A percentile compares a stretch with the other conserved stretches of the same genome.
Evolutionary conservation across 2,888 invertebrate genomes (phyloP).

Genomic region (Eristalinus aeneus): DNA sequence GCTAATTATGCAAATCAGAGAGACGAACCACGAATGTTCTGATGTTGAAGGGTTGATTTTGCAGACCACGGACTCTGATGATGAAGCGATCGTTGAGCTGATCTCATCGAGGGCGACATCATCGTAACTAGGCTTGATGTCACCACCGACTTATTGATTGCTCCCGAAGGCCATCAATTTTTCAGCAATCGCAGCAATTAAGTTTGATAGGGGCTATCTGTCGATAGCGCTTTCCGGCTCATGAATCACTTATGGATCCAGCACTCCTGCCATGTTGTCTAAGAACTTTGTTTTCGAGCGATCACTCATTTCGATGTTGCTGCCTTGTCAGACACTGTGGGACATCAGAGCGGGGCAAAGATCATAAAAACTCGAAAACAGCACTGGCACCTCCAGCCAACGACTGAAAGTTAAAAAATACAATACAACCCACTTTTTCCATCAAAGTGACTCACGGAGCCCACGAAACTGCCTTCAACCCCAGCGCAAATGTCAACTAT

Average conservation of each 20-base stretch:
- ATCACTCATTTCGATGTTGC: background rate
- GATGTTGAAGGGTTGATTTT: background rate
- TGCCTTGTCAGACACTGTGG: background rate
- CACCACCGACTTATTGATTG: background rate
- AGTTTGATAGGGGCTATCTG: background rate
- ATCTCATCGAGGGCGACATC: background rate
- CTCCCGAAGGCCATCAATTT: background rate
- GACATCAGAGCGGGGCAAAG: no score
- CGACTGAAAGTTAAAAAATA: background rate
- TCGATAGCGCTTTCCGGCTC: background rate
- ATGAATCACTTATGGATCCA: background rate
- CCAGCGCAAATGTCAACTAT: background rate
- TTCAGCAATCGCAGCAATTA: background rate
- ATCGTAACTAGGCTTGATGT: background rate
- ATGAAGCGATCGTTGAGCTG: no score
- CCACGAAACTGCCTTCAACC: background rate
- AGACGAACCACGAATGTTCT: background rate
- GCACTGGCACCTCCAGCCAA: no score
- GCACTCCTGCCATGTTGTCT: background rate
- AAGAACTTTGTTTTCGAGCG: background rate
- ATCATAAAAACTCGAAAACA: no score
- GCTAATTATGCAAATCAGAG: slow-evolving; percentile 6
- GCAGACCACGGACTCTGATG: background rate
- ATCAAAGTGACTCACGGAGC: background rate
- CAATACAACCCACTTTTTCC: background rate